Percentiles rank a stretch among this genome's conserved stretches.
Conservation (phyloP, 1,140 invertebrate genomes). For the Hylaeus volcanicus region DNA sequence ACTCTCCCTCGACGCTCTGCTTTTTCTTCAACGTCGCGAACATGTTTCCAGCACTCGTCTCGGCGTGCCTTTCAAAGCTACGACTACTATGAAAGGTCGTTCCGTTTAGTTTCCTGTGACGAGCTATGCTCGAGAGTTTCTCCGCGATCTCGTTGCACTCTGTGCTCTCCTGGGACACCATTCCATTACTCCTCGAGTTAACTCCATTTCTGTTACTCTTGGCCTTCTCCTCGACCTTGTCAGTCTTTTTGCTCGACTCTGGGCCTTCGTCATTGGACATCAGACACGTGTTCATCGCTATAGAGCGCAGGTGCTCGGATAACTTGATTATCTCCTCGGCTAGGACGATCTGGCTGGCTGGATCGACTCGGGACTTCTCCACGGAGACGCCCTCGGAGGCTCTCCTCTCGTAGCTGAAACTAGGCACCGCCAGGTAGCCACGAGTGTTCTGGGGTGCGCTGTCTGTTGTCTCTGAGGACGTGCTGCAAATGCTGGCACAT, state of each 20-base stretch:
- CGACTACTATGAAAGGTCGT: constrained; percentile 75
- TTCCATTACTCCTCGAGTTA: constrained; percentile 24
- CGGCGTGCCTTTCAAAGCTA: constrained; percentile 63
- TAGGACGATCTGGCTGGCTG: constrained; percentile 74
- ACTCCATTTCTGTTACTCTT: constrained; percentile 5
- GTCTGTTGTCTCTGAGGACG: constrained; percentile 72
- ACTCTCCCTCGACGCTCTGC: constrained; percentile 2
- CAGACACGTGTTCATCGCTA: constrained; percentile 60
- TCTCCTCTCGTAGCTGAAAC: constrained; percentile 83
- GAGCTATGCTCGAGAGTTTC: constrained; percentile 86
- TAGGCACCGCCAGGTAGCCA: constrained; percentile 55
- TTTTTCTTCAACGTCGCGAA: constrained; percentile 48
- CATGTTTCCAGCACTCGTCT: constrained; percentile 26
- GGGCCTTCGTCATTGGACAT: neutral
- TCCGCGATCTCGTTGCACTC: constrained; percentile 81
- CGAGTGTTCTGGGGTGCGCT: constrained; percentile 43
- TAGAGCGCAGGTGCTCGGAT: constrained; percentile 74
- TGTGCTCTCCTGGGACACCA: constrained; percentile 8
- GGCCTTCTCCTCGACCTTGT: neutral
- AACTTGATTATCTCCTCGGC: constrained; percentile 91
- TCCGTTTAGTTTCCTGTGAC: constrained; percentile 81
- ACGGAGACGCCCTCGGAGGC: constrained; percentile 86
- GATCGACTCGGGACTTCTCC: constrained; percentile 64
- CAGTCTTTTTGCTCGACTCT: neutral
- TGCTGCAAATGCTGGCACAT: constrained; percentile 86